Conservation (phyloP, 2,113 vertebrate genomes). For the Vireo altiloquus region DNA sequence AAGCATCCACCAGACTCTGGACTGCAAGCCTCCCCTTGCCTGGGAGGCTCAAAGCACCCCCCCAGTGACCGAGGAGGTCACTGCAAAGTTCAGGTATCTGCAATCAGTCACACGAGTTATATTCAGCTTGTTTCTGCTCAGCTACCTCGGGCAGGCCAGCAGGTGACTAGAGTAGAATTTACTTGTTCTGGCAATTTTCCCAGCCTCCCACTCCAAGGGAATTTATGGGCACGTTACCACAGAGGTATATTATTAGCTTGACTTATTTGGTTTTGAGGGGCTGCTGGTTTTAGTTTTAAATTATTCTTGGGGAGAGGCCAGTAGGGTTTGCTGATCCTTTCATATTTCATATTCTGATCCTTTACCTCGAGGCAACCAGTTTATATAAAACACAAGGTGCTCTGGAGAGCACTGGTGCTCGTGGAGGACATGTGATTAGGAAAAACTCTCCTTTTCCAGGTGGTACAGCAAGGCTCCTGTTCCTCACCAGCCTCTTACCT, state of each 20-base stretch:
- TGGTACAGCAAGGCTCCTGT: background rate
- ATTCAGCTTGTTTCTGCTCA: background rate
- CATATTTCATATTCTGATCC: background rate
- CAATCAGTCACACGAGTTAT: background rate
- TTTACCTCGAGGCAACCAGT: background rate
- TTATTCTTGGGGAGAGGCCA: background rate
- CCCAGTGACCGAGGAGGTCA: background rate
- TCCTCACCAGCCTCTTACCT: background rate
- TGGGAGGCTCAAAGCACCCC: background rate
- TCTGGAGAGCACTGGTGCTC: background rate
- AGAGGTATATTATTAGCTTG: background rate
- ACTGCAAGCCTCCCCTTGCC: background rate
- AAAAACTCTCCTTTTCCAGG: background rate
- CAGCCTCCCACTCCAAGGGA: background rate
- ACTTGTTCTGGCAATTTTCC: constrained; percentile 22
- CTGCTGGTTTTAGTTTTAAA: background rate
- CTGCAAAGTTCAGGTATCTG: background rate
- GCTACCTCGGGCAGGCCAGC: background rate
- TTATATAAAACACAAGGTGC: background rate
- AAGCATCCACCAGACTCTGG: background rate
- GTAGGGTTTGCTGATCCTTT: background rate
- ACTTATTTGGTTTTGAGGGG: background rate
- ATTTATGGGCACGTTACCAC: background rate
- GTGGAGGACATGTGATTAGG: background rate
- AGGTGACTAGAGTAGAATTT: background rate